Evolutionary conservation across 1,140 invertebrate species (phyloP), one percentile per base, ranked within the genome.

Genomic region (Streblospio benedicti): DNA sequence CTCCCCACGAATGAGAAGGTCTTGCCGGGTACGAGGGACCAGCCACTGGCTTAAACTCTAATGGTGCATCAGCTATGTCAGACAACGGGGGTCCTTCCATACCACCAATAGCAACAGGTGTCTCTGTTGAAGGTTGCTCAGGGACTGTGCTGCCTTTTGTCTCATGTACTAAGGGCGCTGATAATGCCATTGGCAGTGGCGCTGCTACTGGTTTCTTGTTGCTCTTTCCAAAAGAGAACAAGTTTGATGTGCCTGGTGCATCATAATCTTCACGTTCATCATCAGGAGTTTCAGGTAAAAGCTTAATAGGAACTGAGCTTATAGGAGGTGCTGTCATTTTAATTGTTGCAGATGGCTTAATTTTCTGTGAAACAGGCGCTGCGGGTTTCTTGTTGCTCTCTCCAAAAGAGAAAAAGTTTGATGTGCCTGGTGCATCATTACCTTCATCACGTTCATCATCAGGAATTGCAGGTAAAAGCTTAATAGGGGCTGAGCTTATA

Each of bases 381-480:
- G 59, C 32, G 6, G 61, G 52, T 32, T 38, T 54, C 59, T 20
- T 2, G 2, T 23, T 6, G 5, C 27, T 27, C 23, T 45, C 44
- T 45, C 2, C 38, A 52, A n/a, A n/a, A n/a, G n/a, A n/a, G n/a
- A n/a, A n/a, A n/a, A n/a, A n/a, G n/a, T n/a, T n/a, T n/a, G n/a
- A n/a, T n/a, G n/a, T n/a, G n/a, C n/a, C n/a, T n/a, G n/a, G n/a
- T n/a, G n/a, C n/a, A n/a, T n/a, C n/a, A 14, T 61, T 27, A 9
- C 23, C 66, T 31, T 67, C n/a, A n/a, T n/a, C 69, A 62, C 64
- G 64, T 41, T 72, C 67, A 65, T 63, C 66, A 33, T 68, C 68
- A 62, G 59, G 57, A 32, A 50, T 57, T 41, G 63, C n/a, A n/a
- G n/a, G n/a, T n/a, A n/a, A n/a, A n/a, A n/a, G n/a, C n/a, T n/a